These are phyloP conservation scores for Aphis craccivora DNA, from an alignment of 1,140 invertebrate genomes.

Conservation along the genomic window DNA sequence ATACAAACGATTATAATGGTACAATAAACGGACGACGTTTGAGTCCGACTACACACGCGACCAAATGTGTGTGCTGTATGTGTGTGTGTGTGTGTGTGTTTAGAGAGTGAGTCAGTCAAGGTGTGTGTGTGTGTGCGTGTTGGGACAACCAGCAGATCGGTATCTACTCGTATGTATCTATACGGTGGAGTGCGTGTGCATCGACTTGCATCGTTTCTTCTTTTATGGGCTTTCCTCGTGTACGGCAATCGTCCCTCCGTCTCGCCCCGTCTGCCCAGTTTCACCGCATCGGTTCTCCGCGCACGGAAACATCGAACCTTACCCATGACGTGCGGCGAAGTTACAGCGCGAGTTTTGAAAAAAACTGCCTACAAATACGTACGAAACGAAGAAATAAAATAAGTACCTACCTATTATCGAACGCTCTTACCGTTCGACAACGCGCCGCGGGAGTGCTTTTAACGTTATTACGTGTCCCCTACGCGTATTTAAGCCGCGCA, in stretches of 20 bases:
- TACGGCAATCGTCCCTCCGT: background rate
- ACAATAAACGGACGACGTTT: background rate
- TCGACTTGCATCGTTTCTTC: background rate
- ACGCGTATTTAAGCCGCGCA: too few relatives aligned
- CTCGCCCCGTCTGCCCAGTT: background rate
- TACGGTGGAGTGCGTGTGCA: background rate
- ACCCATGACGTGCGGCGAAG: too few relatives aligned
- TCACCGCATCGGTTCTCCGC: background rate
- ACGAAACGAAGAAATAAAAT: background rate
- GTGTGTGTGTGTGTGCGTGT: background rate
- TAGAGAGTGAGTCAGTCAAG: background rate
- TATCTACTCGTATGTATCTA: background rate
- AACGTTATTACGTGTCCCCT: constrained; percentile 13
- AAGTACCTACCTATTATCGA: background rate
- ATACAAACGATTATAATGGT: constrained; percentile 36
- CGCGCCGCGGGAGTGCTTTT: constrained; percentile 27
- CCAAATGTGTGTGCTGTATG: background rate
- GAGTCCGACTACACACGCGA: background rate
- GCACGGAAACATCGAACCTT: background rate
- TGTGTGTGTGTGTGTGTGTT: background rate
- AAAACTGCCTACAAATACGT: background rate
- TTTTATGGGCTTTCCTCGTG: background rate
- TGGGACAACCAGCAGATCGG: background rate
- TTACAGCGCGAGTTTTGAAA: background rate
- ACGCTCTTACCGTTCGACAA: too few relatives aligned